Evolutionary conservation across 2,888 invertebrate species (phyloP), one percentile per base, ranked within the genome.

Genomic region (Disparrhopalites patrizii): DNA sequence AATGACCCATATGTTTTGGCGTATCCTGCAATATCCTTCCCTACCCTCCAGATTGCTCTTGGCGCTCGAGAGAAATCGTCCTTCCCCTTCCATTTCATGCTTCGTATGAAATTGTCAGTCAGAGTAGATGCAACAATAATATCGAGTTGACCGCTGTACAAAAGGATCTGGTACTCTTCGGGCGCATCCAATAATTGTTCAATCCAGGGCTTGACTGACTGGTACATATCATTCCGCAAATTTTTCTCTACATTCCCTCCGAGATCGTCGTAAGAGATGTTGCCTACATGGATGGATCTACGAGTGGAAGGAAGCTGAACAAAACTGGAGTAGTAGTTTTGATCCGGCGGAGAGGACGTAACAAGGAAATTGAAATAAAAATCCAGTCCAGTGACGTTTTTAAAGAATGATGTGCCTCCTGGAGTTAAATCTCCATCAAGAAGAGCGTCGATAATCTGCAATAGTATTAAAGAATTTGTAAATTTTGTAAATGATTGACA

Each of bases 61-160:
- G 82, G 80, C 0, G 89, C 87, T 1, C 80, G 81, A 76, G 85
- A 85, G 78, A 90, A 93, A 1, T 84, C 82, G 2, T 82, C 82
- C 0, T 86, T 81, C 0, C 83, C 86, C 25, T 81, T 83, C 81
- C 91, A 93, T 51, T 87, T 82, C 1, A 93, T 81, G 60, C 85
- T 83, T 70, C 84, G 82, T 31, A 95, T 80, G 78, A 90, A 93
- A 77, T 88, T 89, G 23, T 88, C 83, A 0, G 93, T 93, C 57
- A 91, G 78, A 0, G 93, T 91, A 79, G 92, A 91, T 0, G 93
- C 91, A 0, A 93, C 90, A 70, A 94, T 92, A 15, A 95, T 88
- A 78, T 96, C 95, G 70, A 95, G 78, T 77, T 95, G 94, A 0
- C 95, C 95, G 77, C 87, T 93, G 78, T 94, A 95, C 68, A 93